Evolutionary conservation across 2,888 invertebrate species (phyloP).

Genomic region (Girardia tigrina): DNA sequence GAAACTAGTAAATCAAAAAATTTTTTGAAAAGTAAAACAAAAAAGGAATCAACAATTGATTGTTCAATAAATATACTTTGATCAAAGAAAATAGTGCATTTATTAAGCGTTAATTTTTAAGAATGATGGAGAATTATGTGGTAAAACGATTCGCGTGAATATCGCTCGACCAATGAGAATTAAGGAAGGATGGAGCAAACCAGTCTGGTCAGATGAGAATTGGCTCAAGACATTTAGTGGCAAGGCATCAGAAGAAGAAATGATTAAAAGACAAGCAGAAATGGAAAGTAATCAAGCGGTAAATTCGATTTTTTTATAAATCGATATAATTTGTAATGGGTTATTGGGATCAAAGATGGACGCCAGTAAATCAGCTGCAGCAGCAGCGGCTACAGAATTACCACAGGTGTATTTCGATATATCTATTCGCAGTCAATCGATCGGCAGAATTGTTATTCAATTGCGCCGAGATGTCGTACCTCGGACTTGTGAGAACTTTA

Average conservation of each 20-base stretch:
- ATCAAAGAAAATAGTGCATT: too few relatives aligned
- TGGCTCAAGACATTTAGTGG: constrained; percentile 76
- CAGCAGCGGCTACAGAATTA: neutral
- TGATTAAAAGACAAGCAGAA: constrained; percentile 46
- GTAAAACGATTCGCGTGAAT: constrained; percentile 83
- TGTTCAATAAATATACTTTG: too few relatives aligned
- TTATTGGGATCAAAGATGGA: neutral
- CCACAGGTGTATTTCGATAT: constrained; percentile 75
- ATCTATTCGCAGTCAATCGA: constrained; percentile 70
- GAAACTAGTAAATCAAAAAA: too few relatives aligned
- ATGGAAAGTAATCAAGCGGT: too few relatives aligned
- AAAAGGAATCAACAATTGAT: too few relatives aligned
- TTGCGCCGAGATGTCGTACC: constrained; percentile 81
- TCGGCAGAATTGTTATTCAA: constrained; percentile 79
- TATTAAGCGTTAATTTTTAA: too few relatives aligned
- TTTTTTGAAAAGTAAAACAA: too few relatives aligned
- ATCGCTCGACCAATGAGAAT: constrained; percentile 58
- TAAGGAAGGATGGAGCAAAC: constrained; percentile 36
- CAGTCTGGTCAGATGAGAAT: constrained; percentile 88
- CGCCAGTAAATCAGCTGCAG: neutral
- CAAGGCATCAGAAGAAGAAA: constrained; percentile 39
- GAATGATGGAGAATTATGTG: constrained; percentile 94
- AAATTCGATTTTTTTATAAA: neutral
- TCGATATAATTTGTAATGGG: neutral
- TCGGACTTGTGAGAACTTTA: constrained; percentile 69